A percentile compares a stretch with the other conserved stretches of the same genome.
Evolutionary conservation across 2,888 invertebrate species (phyloP).

Genomic region (Phortica okadai): DNA sequence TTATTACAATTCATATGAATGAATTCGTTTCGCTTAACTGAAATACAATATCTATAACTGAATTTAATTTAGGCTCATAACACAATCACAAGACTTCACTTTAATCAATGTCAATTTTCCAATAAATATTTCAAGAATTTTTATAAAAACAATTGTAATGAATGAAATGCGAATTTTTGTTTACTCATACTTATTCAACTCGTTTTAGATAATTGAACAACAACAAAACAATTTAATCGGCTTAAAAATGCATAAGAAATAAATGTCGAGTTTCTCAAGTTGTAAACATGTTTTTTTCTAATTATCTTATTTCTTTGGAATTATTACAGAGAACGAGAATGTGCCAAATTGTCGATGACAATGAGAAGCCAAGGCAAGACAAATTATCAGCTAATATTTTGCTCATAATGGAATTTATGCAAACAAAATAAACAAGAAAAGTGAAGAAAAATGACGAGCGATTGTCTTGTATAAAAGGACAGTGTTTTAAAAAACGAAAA

Average conservation of each 20-base stretch:
- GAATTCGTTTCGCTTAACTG: no score
- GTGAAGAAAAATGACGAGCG: background rate
- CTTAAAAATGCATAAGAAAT: background rate
- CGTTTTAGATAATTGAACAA: background rate
- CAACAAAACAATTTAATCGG: slow-evolving; percentile 9
- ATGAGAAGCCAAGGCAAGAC: background rate
- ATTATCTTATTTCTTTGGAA: background rate
- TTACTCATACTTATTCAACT: no score
- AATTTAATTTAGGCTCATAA: no score
- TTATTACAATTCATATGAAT: background rate
- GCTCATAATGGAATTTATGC: background rate
- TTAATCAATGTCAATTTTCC: no score
- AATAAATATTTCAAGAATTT: no score
- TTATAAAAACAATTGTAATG: no score
- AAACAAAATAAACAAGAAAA: background rate
- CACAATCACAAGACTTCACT: no score
- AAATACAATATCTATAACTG: no score
- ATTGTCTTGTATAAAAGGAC: background rate
- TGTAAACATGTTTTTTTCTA: slow-evolving; percentile 21
- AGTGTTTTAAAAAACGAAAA: background rate
- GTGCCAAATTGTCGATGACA: background rate
- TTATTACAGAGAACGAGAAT: background rate
- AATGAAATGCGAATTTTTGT: no score
- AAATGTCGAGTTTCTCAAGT: background rate
- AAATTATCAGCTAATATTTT: slow-evolving; percentile 1